Base-by-base conservation (phyloP, 1,140 invertebrate species). In the Watersipora subatra region DNA sequence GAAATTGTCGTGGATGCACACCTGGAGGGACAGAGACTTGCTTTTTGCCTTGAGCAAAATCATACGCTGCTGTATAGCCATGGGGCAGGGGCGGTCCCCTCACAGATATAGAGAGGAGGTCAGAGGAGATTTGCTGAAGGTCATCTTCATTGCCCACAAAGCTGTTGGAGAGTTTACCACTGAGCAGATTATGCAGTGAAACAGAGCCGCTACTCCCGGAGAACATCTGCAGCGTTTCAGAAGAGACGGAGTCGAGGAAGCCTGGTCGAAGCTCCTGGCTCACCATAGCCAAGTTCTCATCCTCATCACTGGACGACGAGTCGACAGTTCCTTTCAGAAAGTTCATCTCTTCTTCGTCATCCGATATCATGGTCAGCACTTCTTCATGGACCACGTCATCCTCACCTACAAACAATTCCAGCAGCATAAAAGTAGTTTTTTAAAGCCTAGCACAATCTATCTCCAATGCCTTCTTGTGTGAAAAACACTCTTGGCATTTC, bases 1-100 rank as follows among this genome's bases (percentile, higher is more conserved):
- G n/a, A n/a, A n/a, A n/a, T n/a, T n/a, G n/a, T n/a, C n/a, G n/a
- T n/a, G n/a, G n/a, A n/a, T n/a, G n/a, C n/a, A n/a, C 64, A 75
- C 75, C 77, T 68, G 77, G 77, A 24, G 77, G 77, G 2, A 78
- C 71, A 28, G 69, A 66, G 1, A 78, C 74, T 24, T 76, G 68
- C 26, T 72, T 74, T 57, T 66, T 73, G 19, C 72, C 75, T 61
- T 74, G 70, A 28, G 74, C 69, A 2, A 76, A 66, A 61, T 74
- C 76, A 29, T 71, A 66, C 7, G n/a, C 34, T 46, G 34, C 7
- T 7, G 7, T 46, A n/a, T 46, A 46, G 7, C 7, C n/a, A n/a
- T 46, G n/a, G 7, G 34, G 34, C 7, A n/a, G 34, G 7, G 7
- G 34, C 7, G 34, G 34, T 46, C 7, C 7, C 7, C 34, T n/a